Evolutionary conservation across 2,888 invertebrate species (phyloP), one percentile per base, ranked within the genome.

Genomic region (Sturmia bella): DNA sequence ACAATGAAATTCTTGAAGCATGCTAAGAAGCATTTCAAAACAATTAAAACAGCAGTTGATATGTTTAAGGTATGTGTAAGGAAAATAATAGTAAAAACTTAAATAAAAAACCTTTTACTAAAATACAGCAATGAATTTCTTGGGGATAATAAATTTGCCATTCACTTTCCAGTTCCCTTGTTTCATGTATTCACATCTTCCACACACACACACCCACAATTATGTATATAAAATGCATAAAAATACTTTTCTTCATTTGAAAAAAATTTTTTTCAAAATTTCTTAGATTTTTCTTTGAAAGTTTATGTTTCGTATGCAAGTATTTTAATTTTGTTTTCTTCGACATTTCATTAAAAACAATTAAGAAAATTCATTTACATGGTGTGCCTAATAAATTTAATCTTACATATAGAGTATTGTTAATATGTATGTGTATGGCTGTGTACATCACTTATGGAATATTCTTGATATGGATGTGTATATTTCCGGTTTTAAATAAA

Each of bases 1-100:
- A 54, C 52, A 66, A 54, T 59, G 13, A 70, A 70, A 56, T 56
- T 57, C 32, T 64, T 57, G 78, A 57, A 64, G 50, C 78, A 78
- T 72, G 64, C 56, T 32, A 50, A 59, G 37, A 57, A 72, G 57
- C 56, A 64, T 78, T 72, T 64, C n/a, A 59, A 69, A 61, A 45
- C 13, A 39, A 48, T 17, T 41, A 57, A 56, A 39, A 27, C 32
- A 9, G 19, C 32, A 32, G 17, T 13, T 32, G 4, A 32, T 56
- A 32, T 12, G n/a, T n/a, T n/a, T n/a, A n/a, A n/a, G 9, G 15
- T 54, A 32, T 54, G 3, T 1, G 9, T 52, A 27, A 5, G 11
- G 27, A 54, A 4, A 2, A 19, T 19, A 21, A 27, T 32, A 32
- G 7, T 9, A 57, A 50, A 12, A 59, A 6, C 39, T n/a, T 12